Conservation (phyloP, 1,140 invertebrate genomes). For the Myzus persicae region DNA sequence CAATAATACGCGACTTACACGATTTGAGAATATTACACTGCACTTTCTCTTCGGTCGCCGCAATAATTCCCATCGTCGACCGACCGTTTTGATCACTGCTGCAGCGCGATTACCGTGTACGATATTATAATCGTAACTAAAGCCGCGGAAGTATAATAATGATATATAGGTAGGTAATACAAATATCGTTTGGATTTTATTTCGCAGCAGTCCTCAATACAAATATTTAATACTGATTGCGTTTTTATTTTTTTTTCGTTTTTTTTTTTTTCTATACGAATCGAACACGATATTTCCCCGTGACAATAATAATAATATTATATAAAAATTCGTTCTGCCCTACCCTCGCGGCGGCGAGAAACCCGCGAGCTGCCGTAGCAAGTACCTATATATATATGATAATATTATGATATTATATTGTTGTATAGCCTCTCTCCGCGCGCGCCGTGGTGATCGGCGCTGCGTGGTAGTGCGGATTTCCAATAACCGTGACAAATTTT, state of each 20-base stretch:
- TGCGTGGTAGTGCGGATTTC: slow-evolving; percentile 21
- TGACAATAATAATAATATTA: slow-evolving; percentile 14
- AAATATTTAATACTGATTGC: background rate
- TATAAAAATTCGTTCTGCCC: slow-evolving; percentile 45
- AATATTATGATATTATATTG: slow-evolving; percentile 24
- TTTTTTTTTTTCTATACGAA: background rate
- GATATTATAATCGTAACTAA: background rate
- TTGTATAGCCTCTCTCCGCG: background rate
- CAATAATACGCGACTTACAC: background rate
- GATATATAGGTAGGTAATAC: background rate
- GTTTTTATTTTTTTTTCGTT: background rate
- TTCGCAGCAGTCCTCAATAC: background rate
- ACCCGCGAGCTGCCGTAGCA: background rate
- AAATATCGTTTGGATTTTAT: background rate
- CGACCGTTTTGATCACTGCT: background rate
- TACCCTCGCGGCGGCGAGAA: background rate
- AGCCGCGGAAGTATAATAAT: background rate
- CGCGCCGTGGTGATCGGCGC: background rate
- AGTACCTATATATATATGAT: background rate
- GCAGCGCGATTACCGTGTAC: background rate
- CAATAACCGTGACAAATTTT: slow-evolving; percentile 57
- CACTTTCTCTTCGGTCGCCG: slow-evolving; percentile 5
- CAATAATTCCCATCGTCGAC: background rate
- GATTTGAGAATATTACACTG: background rate
- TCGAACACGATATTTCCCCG: background rate